Conservation (phyloP, 2,113 vertebrate species). For the Hemicordylus capensis region DNA sequence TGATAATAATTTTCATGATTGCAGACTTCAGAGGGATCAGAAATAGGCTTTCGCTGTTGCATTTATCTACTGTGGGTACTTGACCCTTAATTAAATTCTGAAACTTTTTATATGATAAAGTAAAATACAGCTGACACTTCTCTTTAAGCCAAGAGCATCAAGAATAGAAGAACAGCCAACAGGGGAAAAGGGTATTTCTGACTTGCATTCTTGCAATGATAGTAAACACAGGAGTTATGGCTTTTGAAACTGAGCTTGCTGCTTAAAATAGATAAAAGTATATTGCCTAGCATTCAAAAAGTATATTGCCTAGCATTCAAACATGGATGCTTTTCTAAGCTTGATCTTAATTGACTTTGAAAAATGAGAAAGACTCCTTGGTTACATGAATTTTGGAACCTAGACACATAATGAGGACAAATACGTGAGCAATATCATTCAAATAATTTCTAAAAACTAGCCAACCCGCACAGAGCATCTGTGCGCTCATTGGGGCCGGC, state of each 20-base stretch:
- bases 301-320: slow-evolving; percentile 50
- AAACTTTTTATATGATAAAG: slow-evolving; percentile 88
- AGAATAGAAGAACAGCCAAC: slow-evolving; percentile 74
- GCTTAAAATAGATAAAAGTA: slow-evolving; percentile 56
- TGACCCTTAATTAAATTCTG: slow-evolving; percentile 90
- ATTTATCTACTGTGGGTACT: slow-evolving; percentile 86
- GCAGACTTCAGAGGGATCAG: slow-evolving; percentile 88
- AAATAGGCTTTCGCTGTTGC: slow-evolving; percentile 83
- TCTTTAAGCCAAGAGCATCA: slow-evolving; percentile 78
- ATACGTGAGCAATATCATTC: not conserved
- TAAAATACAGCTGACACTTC: slow-evolving; percentile 88
- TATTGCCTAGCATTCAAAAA: slow-evolving; percentile 53
- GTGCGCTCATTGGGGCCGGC: no score
- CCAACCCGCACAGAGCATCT: no score
- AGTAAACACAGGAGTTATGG: slow-evolving; percentile 65
- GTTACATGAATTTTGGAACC: not conserved
- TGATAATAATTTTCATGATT: slow-evolving; percentile 96
- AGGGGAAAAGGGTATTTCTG: slow-evolving; percentile 80
- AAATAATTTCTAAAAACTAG: not conserved
- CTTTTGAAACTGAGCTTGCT: slow-evolving; percentile 66
- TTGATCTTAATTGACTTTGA: not conserved
- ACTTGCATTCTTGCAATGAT: slow-evolving; percentile 76
- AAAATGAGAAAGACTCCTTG: not conserved
- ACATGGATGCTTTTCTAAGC: slow-evolving; percentile 9
- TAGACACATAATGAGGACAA: not conserved